A percentile compares a stretch with the other conserved stretches of the same genome.
Conservation (phyloP, 2,113 vertebrate species). For the Tringa solitaria region DNA sequence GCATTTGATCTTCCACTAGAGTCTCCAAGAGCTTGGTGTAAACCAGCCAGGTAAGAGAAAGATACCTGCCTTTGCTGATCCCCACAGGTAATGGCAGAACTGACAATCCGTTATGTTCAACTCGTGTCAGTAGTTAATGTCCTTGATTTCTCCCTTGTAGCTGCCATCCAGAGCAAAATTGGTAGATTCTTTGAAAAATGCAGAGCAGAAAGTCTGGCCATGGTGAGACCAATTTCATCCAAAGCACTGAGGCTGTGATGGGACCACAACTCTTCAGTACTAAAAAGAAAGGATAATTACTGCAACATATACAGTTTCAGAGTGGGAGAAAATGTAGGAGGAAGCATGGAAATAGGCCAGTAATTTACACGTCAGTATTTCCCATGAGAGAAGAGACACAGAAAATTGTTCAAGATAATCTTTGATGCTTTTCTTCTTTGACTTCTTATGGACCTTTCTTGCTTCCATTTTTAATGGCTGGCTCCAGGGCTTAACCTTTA, state of each 20-base stretch:
- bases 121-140: fast-evolving
- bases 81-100: neutral
- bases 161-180: neutral
- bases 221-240: neutral
- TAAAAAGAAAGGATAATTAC: neutral
- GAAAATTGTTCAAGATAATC: neutral
- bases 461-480: neutral
- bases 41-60: neutral
- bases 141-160: neutral
- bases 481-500: neutral
- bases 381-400: neutral
- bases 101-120: neutral
- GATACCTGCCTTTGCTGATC: neutral
- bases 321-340: neutral
- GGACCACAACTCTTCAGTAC: neutral
- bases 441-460: neutral
- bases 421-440: neutral
- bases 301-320: neutral
- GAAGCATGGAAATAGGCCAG: neutral
- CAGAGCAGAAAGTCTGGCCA: neutral
- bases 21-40: neutral
- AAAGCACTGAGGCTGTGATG: neutral
- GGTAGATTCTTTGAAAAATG: neutral
- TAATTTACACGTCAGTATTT: neutral
- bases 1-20: neutral